These are phyloP conservation scores for Uloborus plumipes DNA, from an alignment of 2,888 invertebrate genomes.

Conservation along the genomic window DNA sequence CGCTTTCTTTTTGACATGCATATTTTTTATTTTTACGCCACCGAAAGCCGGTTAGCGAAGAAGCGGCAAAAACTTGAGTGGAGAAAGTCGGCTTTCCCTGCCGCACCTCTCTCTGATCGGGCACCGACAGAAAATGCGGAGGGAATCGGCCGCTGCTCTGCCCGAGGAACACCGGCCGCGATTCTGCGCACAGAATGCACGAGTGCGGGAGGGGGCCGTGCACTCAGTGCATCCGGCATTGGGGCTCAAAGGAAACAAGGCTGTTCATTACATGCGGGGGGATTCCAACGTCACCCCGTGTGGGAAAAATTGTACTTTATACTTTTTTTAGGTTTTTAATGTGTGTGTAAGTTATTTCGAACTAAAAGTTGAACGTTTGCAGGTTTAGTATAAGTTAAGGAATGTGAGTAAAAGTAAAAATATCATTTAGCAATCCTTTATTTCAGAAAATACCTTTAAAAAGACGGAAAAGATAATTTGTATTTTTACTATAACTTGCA, in stretches of 20 bases:
- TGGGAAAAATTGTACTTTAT: too few species aligned
- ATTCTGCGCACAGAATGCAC: slow-evolving; percentile 50
- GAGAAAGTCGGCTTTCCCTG: slow-evolving; percentile 24
- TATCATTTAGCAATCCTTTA: too few species aligned
- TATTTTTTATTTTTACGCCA: neutral
- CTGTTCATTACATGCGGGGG: too few species aligned
- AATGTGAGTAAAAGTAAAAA: too few species aligned
- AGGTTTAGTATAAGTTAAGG: too few species aligned
- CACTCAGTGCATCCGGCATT: neutral
- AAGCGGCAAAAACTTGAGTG: neutral
- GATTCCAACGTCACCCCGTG: too few species aligned
- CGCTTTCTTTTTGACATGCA: neutral
- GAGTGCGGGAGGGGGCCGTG: slow-evolving; percentile 1
- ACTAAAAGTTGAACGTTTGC: too few species aligned
- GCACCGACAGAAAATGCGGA: slow-evolving; percentile 60
- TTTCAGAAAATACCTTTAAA: too few species aligned
- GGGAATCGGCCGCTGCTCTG: slow-evolving; percentile 14
- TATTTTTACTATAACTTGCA: too few species aligned
- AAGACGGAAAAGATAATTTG: too few species aligned
- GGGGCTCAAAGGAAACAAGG: neutral
- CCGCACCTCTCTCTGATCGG: slow-evolving; percentile 39
- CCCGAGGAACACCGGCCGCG: slow-evolving; percentile 25
- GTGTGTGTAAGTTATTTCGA: too few species aligned
- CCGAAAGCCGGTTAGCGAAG: neutral
- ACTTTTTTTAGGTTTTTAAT: too few species aligned